Conservation (phyloP, 2,888 invertebrate genomes). For the Melangyna quadrimaculata region DNA sequence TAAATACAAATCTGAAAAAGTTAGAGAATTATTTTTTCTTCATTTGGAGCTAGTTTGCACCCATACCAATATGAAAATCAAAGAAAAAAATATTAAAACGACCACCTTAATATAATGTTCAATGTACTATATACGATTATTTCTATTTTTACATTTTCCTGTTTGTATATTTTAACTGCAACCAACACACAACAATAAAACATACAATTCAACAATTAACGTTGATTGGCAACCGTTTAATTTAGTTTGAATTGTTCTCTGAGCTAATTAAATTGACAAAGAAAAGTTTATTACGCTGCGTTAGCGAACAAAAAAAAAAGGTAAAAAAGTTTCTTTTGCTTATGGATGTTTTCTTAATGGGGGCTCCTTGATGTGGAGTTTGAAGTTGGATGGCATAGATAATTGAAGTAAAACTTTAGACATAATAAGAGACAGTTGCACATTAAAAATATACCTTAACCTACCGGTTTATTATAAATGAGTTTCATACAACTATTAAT, state of each 20-base stretch:
- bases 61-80: no score
- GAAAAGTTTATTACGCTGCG: constrained; percentile 48
- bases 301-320: background rate
- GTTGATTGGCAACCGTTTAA: constrained; percentile 66
- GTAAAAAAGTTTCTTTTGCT: constrained; percentile 15
- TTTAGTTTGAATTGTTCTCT: constrained; percentile 52
- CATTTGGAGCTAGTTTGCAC: no score
- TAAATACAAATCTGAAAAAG: no score
- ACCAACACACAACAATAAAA: background rate
- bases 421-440: background rate
- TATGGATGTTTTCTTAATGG: constrained; percentile 1
- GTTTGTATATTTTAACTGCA: background rate
- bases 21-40: no score
- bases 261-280: constrained; percentile 61
- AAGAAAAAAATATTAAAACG: no score
- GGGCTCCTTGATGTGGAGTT: background rate
- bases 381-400: background rate
- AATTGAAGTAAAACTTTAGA: constrained; percentile 19
- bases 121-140: no score
- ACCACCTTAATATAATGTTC: no score
- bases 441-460: background rate
- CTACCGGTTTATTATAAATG: background rate
- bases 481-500: constrained; percentile 8
- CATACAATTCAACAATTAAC: constrained; percentile 41
- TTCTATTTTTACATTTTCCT: no score